Evolutionary conservation across 2,797 vertebrate species (phyloP).

Genomic region (Champsocephalus gunnari): DNA sequence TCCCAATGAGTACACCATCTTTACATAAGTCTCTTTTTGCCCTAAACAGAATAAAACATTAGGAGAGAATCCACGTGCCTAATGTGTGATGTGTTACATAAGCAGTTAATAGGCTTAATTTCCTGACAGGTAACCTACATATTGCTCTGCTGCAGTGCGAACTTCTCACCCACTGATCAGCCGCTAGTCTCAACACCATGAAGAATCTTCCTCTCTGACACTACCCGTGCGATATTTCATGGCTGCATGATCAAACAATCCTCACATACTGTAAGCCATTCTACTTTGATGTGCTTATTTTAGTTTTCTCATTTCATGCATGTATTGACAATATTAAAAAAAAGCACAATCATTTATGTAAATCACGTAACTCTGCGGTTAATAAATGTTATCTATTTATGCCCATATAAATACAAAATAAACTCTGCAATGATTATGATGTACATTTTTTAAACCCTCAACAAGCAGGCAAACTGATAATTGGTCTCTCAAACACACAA

Average conservation of each 20-base stretch:
- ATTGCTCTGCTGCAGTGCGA: slow-evolving; percentile 44
- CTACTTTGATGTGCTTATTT: slow-evolving; percentile 5
- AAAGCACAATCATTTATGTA: not conserved
- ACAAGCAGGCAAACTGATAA: not conserved
- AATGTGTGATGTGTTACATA: slow-evolving; percentile 60
- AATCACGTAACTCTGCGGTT: not conserved
- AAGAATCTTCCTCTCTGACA: slow-evolving; percentile 45
- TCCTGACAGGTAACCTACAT: slow-evolving; percentile 77
- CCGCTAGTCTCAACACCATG: slow-evolving; percentile 24
- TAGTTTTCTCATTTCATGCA: not conserved
- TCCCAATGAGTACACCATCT: not conserved
- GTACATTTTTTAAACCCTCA: not conserved
- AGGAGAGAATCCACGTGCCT: slow-evolving; percentile 24
- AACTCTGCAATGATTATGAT: not conserved
- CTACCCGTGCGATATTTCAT: slow-evolving; percentile 30
- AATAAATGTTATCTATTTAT: not conserved
- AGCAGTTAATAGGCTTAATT: slow-evolving; percentile 76
- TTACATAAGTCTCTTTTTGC: slow-evolving; percentile 4
- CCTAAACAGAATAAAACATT: slow-evolving; percentile 25
- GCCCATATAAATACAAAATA: not conserved
- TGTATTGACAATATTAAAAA: slow-evolving; percentile 2
- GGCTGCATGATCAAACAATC: slow-evolving; percentile 51
- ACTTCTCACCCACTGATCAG: slow-evolving; percentile 28
- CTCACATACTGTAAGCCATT: not conserved
- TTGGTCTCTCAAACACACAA: not conserved